Conservation (phyloP, 2,797 vertebrate genomes). For the Tenualosa ilisha region DNA sequence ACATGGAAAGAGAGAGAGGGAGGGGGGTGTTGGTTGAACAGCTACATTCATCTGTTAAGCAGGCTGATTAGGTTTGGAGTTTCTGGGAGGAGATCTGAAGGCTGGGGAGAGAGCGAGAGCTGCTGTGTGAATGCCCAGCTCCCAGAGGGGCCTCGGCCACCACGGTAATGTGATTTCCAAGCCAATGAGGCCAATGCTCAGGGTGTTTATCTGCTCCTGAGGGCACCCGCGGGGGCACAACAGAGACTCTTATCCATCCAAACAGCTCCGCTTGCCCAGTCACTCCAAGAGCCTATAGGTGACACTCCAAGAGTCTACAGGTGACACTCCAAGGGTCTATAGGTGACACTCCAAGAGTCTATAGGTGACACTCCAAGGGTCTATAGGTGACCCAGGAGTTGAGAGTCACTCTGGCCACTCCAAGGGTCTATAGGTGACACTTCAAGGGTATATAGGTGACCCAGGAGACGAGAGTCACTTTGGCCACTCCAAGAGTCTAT, state of each 20-base stretch:
- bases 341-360: too few relatives aligned
- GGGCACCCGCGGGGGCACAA: background rate
- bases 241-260: background rate
- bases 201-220: conserved; percentile 2
- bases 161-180: conserved; percentile 9
- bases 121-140: background rate
- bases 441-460: too few relatives aligned
- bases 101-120: background rate
- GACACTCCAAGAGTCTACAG: too few relatives aligned
- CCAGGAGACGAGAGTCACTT: too few relatives aligned
- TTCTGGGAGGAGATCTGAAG: conserved; percentile 22
- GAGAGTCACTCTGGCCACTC: too few relatives aligned
- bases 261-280: background rate
- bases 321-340: too few relatives aligned
- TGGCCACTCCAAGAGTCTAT: too few relatives aligned
- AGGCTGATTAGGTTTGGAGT: conserved; percentile 26
- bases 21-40: background rate
- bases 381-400: too few relatives aligned
- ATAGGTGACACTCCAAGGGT: too few relatives aligned
- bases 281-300: background rate
- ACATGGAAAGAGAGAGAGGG: background rate
- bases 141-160: background rate
- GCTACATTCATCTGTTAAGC: background rate
- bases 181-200: conserved; percentile 15
- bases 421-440: too few relatives aligned